Evolutionary conservation across 2,888 invertebrate species (phyloP), one percentile per base, ranked within the genome.

Genomic region (Drosophila formosana): DNA sequence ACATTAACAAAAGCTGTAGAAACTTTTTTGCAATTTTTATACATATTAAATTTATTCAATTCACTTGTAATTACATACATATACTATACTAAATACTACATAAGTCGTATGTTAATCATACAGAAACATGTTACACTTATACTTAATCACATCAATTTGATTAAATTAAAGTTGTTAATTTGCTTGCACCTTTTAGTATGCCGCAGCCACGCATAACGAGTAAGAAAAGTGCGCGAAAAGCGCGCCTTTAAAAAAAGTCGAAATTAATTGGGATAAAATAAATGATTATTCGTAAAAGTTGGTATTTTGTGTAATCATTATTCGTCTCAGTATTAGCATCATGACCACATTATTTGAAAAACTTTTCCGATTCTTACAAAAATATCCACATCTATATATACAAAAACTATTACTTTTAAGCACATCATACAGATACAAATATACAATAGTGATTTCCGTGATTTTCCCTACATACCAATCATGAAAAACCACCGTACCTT

Each of bases 131-230:
- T 55, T 65, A 80, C 67, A 80, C 78, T 77, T 77, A 61, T 81
- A 80, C 53, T 53, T 76, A 75, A 72, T 83, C 71, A 82, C 56
- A 49, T 80, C 75, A 37, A 57, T 57, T 34, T 47, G 34, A 47
- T 82, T 75, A 79, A 85, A 85, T 79, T 78, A 85, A 90, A 90
- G 86, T 82, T 88, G 88, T 92, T 92, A 55, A 79, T 91, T 92
- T 93, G 92, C 92, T 92, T 93, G 93, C 92, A 92, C 92, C 92
- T 91, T 91, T 90, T 90, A 92, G 92, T 92, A 92, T 92, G 93
- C 93, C 92, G 92, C 92, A 92, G 93, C 93, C 93, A 93, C 93
- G 93, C 93, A 93, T 92, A 75, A 89, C 55, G 61, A 71, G 69
- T 77, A 73, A 66, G 50, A 51, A 71, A 72, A 67, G 50, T 49